Evolutionary conservation across 2,888 invertebrate species (phyloP).

Genomic region (Clusia tigrina): DNA sequence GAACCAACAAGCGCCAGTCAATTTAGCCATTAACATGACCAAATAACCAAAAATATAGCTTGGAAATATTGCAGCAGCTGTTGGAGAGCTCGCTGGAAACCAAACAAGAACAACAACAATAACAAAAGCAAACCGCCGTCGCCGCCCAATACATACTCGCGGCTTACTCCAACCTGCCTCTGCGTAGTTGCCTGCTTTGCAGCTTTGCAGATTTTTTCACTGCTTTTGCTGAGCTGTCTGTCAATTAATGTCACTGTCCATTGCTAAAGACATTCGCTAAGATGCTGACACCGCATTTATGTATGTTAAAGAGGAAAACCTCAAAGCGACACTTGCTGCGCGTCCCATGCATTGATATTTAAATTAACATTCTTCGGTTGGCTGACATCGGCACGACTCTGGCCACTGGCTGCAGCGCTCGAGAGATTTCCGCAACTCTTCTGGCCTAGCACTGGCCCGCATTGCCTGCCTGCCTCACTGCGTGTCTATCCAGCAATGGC

Average conservation of each 20-base stretch:
- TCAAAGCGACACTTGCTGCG: slow-evolving; percentile 2
- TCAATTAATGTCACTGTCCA: slow-evolving; percentile 30
- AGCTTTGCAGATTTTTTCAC: neutral
- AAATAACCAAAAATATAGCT: neutral
- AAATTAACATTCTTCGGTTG: slow-evolving; percentile 26
- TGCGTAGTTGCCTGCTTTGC: slow-evolving; percentile 35
- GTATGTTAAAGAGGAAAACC: slow-evolving; percentile 5
- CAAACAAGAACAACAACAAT: too few species aligned
- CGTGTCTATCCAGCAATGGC: neutral
- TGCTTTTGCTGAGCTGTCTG: slow-evolving; percentile 26
- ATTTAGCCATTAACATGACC: neutral
- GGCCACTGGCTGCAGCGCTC: slow-evolving; percentile 13
- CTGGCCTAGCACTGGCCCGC: neutral
- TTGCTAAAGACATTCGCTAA: slow-evolving; percentile 15
- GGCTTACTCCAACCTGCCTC: slow-evolving; percentile 15
- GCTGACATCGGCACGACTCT: slow-evolving; percentile 23
- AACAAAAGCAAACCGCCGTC: neutral
- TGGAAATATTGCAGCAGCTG: neutral
- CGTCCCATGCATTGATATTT: slow-evolving; percentile 21
- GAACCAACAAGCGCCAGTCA: neutral
- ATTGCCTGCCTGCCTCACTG: neutral
- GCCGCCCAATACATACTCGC: neutral
- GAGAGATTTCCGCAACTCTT: neutral
- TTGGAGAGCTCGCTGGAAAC: too few species aligned
- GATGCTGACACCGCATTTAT: slow-evolving; percentile 26